Evolutionary conservation across 2,888 invertebrate genomes (phyloP), one percentile per base, ranked within the genome.

Genomic region (Ctena decussata): DNA sequence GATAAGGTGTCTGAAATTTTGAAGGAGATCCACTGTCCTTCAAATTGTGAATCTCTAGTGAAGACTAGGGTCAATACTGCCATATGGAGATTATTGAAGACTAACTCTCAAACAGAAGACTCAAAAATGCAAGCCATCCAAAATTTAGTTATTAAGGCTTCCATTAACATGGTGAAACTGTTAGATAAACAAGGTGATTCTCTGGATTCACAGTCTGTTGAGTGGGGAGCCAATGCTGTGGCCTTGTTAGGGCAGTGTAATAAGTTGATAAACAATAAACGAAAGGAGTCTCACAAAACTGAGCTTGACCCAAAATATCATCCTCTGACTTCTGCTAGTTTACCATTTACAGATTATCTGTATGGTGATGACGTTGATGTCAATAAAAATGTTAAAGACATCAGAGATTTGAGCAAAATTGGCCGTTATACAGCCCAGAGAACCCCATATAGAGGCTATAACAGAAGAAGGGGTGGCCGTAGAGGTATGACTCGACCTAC

Each of bases 361-460:
- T 84, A 80, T 77, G 77, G 84, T 12, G 41, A 84, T 73, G 78
- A 84, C 37, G n/a, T n/a, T n/a, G n/a, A n/a, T n/a, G 60, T 86
- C 6, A 79, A 80, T 30, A 75, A 72, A 37, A 77, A 81, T 72
- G 81, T 86, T 32, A 78, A 76, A 46, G 86, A 84, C 37, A 82
- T 82, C 24, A 78, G 79, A 24, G 86, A 84, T n/a, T 72, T 84
- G 60, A 77, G 57, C 46, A 37, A 35, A 24, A 37, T 78, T 12
- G 72, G 79, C 0, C 77, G 75, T 21, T 21, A 46, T 18, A n/a
- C n/a, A n/a, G n/a, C n/a, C n/a, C n/a, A n/a, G n/a, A n/a, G n/a
- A n/a, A n/a, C n/a, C n/a, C n/a, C n/a, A n/a, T n/a, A n/a, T n/a
- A n/a, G n/a, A n/a, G n/a, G n/a, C n/a, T n/a, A n/a, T n/a, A n/a